A percentile compares a stretch with the other conserved stretches of the same genome.
These are phyloP conservation scores for Xylophagus ater DNA, from an alignment of 2,888 invertebrate species.

Conservation along the genomic window DNA sequence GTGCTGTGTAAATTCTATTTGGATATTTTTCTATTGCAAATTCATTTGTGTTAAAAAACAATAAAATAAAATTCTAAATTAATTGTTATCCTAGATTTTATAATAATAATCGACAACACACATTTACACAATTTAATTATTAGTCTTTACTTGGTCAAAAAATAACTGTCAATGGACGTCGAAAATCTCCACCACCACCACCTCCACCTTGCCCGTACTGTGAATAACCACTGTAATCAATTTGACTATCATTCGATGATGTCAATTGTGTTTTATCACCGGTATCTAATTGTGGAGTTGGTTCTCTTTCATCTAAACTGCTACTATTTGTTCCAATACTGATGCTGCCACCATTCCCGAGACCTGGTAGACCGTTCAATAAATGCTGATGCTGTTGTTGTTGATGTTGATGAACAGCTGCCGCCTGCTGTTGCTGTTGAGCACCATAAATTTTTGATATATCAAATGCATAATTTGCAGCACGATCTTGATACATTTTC, in stretches of 20 bases:
- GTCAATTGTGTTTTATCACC: slow-evolving; percentile 33
- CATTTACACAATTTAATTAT: no score
- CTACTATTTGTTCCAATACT: slow-evolving; percentile 23
- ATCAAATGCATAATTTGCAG: slow-evolving; percentile 39
- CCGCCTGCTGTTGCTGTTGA: slow-evolving; percentile 35
- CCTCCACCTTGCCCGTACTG: slow-evolving; percentile 21
- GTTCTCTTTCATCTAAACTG: slow-evolving; percentile 34
- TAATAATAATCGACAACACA: no score
- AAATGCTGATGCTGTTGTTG: slow-evolving; percentile 33
- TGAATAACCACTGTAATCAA: slow-evolving; percentile 33
- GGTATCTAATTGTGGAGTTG: slow-evolving; percentile 34
- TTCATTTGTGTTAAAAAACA: no score
- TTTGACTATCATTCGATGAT: slow-evolving; percentile 34
- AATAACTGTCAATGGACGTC: slow-evolving; percentile 38
- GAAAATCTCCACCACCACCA: slow-evolving; percentile 32
- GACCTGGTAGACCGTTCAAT: slow-evolving; percentile 23
- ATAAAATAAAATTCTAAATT: no score
- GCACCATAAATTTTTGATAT: slow-evolving; percentile 37
- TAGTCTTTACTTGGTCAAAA: slow-evolving; percentile 34
- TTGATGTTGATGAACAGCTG: slow-evolving; percentile 29
- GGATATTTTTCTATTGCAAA: no score
- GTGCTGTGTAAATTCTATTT: no score
- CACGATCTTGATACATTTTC: slow-evolving; percentile 40
- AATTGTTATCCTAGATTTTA: no score
- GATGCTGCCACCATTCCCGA: slow-evolving; percentile 18